These are phyloP conservation scores for Acanthis flammea DNA, from an alignment of 2,797 vertebrate species.

Conservation along the genomic window DNA sequence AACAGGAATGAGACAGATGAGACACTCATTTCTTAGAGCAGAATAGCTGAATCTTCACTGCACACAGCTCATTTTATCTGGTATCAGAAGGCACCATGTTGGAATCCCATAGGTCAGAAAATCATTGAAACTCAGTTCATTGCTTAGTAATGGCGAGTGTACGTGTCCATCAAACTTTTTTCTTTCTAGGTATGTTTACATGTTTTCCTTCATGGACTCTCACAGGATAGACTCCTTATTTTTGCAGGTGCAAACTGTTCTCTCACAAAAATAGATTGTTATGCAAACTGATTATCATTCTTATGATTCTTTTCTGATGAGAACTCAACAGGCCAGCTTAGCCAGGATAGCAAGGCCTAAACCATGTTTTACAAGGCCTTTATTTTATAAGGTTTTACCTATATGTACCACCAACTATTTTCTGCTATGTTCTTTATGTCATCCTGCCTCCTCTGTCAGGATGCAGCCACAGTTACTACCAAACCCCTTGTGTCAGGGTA, in stretches of 20 bases:
- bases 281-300: not conserved
- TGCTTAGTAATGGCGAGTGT: not conserved
- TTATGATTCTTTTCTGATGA: not conserved
- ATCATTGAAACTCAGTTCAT: not conserved
- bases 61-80: not conserved
- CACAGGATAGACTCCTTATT: not conserved
- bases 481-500: not conserved
- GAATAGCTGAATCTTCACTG: not conserved
- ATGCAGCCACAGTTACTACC: not conserved
- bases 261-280: not conserved
- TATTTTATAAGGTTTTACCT: not conserved
- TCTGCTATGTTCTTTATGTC: not conserved
- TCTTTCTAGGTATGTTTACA: not conserved
- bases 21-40: rapidly evolving
- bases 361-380: not conserved
- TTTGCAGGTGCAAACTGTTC: not conserved
- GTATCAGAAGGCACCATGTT: not conserved
- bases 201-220: not conserved
- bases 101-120: not conserved
- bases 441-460: not conserved
- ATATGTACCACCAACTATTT: not conserved
- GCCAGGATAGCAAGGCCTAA: not conserved
- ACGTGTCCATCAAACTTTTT: not conserved
- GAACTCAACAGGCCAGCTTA: not conserved
- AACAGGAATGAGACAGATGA: rapidly evolving